Base-by-base conservation (phyloP, 2,888 invertebrate genomes). In the Drosophila tripunctata region DNA sequence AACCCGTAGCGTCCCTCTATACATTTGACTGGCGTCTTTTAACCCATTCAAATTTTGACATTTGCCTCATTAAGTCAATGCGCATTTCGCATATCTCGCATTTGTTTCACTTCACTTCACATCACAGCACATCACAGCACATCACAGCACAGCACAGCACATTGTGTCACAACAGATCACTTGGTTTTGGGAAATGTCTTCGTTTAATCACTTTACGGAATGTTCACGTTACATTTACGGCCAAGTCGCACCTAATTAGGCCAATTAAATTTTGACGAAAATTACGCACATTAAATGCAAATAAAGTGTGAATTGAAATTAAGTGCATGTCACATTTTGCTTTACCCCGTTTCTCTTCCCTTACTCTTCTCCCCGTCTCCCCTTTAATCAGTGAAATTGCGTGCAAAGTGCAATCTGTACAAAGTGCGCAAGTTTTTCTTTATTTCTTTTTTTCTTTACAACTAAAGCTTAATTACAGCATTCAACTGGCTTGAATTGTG, bases 181-280 rank as follows among this genome's bases (percentile, higher is more conserved):
- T 24, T 14, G 8, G 14, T 12, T 21, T 14, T 36, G 19, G 7
- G 21, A 10, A 19, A 33, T 24, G 50, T 52, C 67, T 50, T 60
- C n/a, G 30, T 22, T 44, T 65, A 68, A 72, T 75, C 74, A 66
- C 65, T 71, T 74, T 50, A 55, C 22, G 22, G n/a, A 61, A 41
- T 52, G 57, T 15, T 61, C 56, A 50, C 41, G 43, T 63, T 43
- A 67, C 65, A 54, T 72, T 75, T 69, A 79, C 54, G 50, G 70
- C 69, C 73, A 67, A 69, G 71, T 76, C 67, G 56, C 81, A 67
- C 58, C 68, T 72, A 79, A 79, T 79, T 81, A 72, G 75, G 21
- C 57, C 81, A 79, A 81, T 79, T 79, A 78, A 66, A 78, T 67
- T 60, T 70, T 27, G 55, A 47, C 51, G 48, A 54, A 63, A 62